Conservation (phyloP, 1,140 invertebrate genomes). For the Bombus pascuorum region DNA sequence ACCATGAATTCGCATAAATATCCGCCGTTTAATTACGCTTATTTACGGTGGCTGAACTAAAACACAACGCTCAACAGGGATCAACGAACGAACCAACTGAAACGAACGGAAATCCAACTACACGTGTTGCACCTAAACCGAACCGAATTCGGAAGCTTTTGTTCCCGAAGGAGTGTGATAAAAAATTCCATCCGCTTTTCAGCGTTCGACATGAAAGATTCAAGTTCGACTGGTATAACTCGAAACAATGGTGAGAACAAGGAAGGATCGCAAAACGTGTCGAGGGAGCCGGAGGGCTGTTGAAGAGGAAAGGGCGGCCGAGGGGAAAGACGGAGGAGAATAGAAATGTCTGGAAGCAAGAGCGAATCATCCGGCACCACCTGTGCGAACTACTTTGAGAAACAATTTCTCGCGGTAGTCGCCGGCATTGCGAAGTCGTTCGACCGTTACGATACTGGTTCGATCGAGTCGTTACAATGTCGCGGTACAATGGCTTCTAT, state of each 20-base stretch:
- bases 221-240: slow-evolving; percentile 36
- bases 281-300: slow-evolving; percentile 1
- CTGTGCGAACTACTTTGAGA: slow-evolving; percentile 69
- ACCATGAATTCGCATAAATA: too few species aligned
- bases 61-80: too few species aligned
- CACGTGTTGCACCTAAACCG: too few species aligned
- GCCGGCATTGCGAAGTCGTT: slow-evolving; percentile 51
- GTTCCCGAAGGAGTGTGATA: not conserved
- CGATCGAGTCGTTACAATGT: slow-evolving; percentile 65
- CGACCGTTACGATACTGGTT: slow-evolving; percentile 69
- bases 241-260: slow-evolving; percentile 66
- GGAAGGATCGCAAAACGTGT: slow-evolving; percentile 20
- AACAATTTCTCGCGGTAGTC: slow-evolving; percentile 64
- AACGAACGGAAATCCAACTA: not conserved
- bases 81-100: too few species aligned
- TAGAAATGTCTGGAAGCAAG: slow-evolving; percentile 58
- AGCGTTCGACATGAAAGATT: slow-evolving; percentile 15
- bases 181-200: slow-evolving; percentile 16
- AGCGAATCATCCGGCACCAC: slow-evolving; percentile 66
- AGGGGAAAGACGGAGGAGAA: slow-evolving; percentile 31
- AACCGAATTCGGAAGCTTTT: not conserved
- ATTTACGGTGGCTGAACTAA: too few species aligned
- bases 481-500: slow-evolving; percentile 62
- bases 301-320: not conserved
- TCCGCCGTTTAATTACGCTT: too few species aligned